Percentiles rank a stretch among this genome's conserved stretches.
Conservation (phyloP, 1,140 invertebrate species). For the Protaetia brevitarsis region DNA sequence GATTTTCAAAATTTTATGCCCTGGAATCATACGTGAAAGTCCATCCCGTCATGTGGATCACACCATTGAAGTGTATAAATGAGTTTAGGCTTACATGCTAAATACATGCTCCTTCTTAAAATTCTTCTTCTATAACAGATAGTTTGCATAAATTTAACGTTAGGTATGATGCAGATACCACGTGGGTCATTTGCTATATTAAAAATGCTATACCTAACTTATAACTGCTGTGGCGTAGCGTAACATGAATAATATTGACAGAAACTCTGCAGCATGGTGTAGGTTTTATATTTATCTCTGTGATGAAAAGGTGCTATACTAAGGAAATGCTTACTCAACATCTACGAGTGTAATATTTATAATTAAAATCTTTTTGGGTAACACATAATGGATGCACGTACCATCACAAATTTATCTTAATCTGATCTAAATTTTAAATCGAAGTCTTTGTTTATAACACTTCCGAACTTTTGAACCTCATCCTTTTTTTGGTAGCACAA, state of each 20-base stretch:
- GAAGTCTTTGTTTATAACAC: not conserved
- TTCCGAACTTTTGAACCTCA: not conserved
- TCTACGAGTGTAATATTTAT: not conserved
- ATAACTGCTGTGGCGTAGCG: not conserved
- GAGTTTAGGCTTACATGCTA: too few species aligned
- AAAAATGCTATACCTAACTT: not conserved
- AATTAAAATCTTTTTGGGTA: not conserved
- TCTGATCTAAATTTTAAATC: not conserved
- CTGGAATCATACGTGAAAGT: too few species aligned
- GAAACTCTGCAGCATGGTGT: not conserved
- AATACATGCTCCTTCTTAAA: too few species aligned
- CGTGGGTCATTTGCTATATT: too few species aligned
- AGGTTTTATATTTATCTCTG: not conserved
- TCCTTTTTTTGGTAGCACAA: not conserved
- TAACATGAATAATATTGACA: not conserved
- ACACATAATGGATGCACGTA: not conserved
- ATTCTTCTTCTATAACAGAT: too few species aligned
- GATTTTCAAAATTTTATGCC: too few species aligned
- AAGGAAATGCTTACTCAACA: not conserved
- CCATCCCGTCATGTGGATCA: too few species aligned
- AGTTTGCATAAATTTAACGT: too few species aligned
- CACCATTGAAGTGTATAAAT: too few species aligned
- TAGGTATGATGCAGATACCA: too few species aligned
- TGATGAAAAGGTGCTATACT: not conserved
- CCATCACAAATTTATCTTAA: not conserved